These are phyloP conservation scores for Yponomeuta malinellus DNA, from an alignment of 2,888 invertebrate genomes.

Conservation along the genomic window DNA sequence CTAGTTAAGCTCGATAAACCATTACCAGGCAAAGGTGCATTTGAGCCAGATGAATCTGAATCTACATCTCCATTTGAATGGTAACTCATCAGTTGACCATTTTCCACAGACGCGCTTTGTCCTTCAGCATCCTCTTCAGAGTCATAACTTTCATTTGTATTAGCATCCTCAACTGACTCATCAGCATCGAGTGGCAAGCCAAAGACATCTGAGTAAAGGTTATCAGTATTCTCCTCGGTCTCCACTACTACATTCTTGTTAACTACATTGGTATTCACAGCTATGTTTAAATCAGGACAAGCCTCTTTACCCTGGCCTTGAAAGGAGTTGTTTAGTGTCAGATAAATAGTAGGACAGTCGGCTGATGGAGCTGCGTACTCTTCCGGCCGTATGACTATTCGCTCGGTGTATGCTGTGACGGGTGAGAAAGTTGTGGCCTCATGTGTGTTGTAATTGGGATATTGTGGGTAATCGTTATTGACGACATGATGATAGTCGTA, in stretches of 20 bases:
- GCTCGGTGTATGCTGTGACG: slow-evolving; percentile 54
- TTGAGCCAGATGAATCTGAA: slow-evolving; percentile 37
- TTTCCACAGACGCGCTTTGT: slow-evolving; percentile 57
- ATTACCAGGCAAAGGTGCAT: background rate
- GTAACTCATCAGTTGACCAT: slow-evolving; percentile 48
- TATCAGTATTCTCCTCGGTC: slow-evolving; percentile 56
- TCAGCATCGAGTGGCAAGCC: slow-evolving; percentile 47
- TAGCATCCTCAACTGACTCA: slow-evolving; percentile 36
- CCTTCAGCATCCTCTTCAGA: slow-evolving; percentile 41
- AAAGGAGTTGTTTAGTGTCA: slow-evolving; percentile 71
- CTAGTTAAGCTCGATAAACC: slow-evolving; percentile 31
- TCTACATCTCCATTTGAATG: slow-evolving; percentile 39
- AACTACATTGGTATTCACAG: slow-evolving; percentile 81
- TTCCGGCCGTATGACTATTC: slow-evolving; percentile 65
- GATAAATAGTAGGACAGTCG: slow-evolving; percentile 75
- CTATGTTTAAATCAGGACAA: slow-evolving; percentile 81
- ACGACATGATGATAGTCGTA: slow-evolving; percentile 48
- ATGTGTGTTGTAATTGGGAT: slow-evolving; percentile 38
- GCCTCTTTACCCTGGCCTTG: slow-evolving; percentile 77
- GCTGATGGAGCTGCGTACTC: slow-evolving; percentile 59
- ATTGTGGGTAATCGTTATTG: slow-evolving; percentile 36
- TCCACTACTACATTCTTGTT: slow-evolving; percentile 73
- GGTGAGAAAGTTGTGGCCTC: slow-evolving; percentile 66
- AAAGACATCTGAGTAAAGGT: slow-evolving; percentile 49
- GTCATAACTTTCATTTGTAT: slow-evolving; percentile 45